Base-by-base conservation (phyloP, 2,888 invertebrate species). In the Tipula confusa region DNA sequence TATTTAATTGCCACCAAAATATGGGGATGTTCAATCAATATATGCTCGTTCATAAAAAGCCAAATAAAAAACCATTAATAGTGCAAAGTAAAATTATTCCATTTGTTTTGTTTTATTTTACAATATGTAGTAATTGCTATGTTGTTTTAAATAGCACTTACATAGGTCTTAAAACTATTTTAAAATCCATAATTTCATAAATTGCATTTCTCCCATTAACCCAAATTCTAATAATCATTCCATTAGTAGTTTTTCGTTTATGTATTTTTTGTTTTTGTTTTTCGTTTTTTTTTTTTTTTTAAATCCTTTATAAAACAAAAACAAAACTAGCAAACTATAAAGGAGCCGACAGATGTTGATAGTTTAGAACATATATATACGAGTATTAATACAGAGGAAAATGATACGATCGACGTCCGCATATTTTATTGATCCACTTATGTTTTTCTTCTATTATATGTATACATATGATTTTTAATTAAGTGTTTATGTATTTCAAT, bases 261-360 rank as follows among this genome's bases (percentile, higher is more conserved):
- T 18, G 7, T 38, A n/a, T 38, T 38, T 9, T 9, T 36, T 9
- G 31, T 38, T 43, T 64, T 64, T 24, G 48, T 64, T 64, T 64
- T n/a, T n/a, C n/a, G n/a, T 9, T 9, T 36, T 9, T 3, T 38
- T 43, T 64, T 64, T 24, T 18, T 64, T 64, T 64, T 24, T 18
- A 64, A 64, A 64, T 64, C 48, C 48, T 64, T 64, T 64, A 64
- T 38, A 64, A 64, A 43, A 43, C 43, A 43, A 64, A 64, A 64
- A 64, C 48, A 24, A 38, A 24, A 64, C 4, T 24, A 24, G 24
- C 24, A 24, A 64, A 64, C 48, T 24, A 24, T 64, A 24, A 64
- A 64, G 24, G 48, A 24, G 24, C 48, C 48, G 48, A 64, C 48
- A 64, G 48, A 64, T 64, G 48, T 18, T 64, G 18, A 24, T 18